These are phyloP conservation scores for Dolichallabes microphthalmus DNA, from an alignment of 2,113 vertebrate species.

Conservation along the genomic window DNA sequence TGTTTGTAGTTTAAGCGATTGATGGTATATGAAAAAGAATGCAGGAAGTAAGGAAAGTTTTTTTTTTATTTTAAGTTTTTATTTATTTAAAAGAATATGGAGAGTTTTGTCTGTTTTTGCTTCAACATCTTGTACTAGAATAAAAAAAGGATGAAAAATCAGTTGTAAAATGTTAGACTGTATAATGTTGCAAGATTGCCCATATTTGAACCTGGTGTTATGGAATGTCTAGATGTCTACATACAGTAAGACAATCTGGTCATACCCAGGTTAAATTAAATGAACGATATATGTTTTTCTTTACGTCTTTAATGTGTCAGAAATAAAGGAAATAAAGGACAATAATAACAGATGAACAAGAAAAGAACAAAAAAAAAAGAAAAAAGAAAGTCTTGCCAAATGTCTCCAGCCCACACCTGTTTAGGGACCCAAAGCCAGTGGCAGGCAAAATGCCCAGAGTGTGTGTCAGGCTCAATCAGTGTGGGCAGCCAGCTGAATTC, in stretches of 20 bases:
- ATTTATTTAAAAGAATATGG: not conserved
- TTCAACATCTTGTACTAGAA: not conserved
- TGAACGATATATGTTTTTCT: not conserved
- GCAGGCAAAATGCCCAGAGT: constrained; percentile 68
- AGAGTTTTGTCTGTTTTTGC: not conserved
- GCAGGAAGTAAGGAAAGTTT: too few species aligned
- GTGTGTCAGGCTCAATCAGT: constrained; percentile 71
- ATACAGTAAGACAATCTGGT: not conserved
- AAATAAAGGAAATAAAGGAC: not conserved
- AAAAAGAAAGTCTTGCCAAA: not conserved
- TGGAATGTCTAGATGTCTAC: not conserved
- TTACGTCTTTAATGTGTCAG: not conserved
- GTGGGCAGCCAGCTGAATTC: constrained; percentile 54
- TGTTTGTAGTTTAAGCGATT: not conserved
- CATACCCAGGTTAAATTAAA: not conserved
- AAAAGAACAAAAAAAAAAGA: not conserved
- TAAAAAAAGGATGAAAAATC: not conserved
- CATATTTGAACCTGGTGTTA: not conserved
- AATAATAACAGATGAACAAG: not conserved
- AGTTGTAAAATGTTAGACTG: not conserved
- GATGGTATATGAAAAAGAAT: too few species aligned
- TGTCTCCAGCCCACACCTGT: constrained; percentile 63
- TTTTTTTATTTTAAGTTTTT: too few species aligned
- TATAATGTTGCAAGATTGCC: not conserved
- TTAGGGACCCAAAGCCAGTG: constrained; percentile 60